A percentile compares a stretch with the other conserved stretches of the same genome.
Evolutionary conservation across 2,797 vertebrate genomes (phyloP).

Genomic region (Brotogeris chrysoptera): DNA sequence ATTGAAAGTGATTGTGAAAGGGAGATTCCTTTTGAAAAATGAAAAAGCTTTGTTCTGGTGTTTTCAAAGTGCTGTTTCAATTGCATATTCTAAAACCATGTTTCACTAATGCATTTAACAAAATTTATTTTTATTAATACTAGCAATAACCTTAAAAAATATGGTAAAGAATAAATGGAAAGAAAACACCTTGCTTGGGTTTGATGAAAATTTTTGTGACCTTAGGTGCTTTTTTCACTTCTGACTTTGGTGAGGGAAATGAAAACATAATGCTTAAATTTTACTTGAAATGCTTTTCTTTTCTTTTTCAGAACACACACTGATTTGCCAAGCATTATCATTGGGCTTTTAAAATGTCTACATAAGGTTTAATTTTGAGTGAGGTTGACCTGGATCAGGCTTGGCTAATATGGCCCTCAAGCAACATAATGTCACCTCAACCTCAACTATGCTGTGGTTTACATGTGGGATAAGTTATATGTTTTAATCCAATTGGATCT

Average conservation of each 20-base stretch:
- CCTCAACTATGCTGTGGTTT: not conserved
- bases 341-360: not conserved
- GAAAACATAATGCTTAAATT: not conserved
- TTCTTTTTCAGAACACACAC: not conserved
- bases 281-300: not conserved
- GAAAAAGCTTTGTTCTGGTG: not conserved
- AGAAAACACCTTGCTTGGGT: not conserved
- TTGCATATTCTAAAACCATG: not conserved
- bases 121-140: not conserved
- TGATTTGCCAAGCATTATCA: not conserved
- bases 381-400: not conserved
- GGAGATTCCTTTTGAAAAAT: not conserved
- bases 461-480: not conserved
- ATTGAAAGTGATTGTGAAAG: not conserved
- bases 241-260: not conserved
- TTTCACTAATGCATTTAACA: not conserved
- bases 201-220: not conserved
- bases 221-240: not conserved
- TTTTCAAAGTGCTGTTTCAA: not conserved
- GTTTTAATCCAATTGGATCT: not conserved
- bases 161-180: not conserved
- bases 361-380: not conserved
- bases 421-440: not conserved
- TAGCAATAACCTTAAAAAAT: not conserved
- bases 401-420: not conserved